phyloP scores from a whole-genome alignment of 2,113 vertebrate species.

The Panthera tigris region DNA sequence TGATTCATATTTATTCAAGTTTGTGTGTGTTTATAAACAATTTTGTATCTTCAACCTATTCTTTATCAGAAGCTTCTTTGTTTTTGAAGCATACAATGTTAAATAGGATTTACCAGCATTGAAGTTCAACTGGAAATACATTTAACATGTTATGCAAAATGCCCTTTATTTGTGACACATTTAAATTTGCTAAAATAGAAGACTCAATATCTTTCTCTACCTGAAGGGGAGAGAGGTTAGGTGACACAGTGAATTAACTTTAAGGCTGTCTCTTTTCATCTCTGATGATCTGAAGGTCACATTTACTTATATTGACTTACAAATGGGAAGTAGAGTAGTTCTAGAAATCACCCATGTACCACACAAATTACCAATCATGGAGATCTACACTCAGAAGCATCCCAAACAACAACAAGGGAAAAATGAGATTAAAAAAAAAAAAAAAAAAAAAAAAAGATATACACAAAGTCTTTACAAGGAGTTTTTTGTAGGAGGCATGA shows the following conservation, averaged over 20 bases:
- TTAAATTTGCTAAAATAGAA: conserved; percentile 73
- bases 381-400: conserved; percentile 25
- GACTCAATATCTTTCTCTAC: conserved; percentile 60
- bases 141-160: conserved; percentile 77
- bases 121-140: conserved; percentile 74
- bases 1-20: conserved; percentile 65
- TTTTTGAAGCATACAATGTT: conserved; percentile 53
- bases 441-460: background rate
- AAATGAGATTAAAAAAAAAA: conserved; percentile 40
- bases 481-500: background rate
- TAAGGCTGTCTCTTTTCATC: conserved; percentile 63
- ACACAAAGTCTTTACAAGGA: conserved; percentile 34
- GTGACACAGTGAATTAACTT: conserved; percentile 78
- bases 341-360: conserved; percentile 39
- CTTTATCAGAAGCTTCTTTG: conserved; percentile 53
- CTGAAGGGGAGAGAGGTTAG: conserved; percentile 47
- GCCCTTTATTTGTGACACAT: conserved; percentile 74
- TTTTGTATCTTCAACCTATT: conserved; percentile 68
- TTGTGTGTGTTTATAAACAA: conserved; percentile 42
- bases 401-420: conserved; percentile 25
- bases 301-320: conserved; percentile 75
- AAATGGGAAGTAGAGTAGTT: conserved; percentile 52
- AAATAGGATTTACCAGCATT: conserved; percentile 65
- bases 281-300: conserved; percentile 68
- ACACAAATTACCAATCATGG: conserved; percentile 55